Evolutionary conservation across 2,113 vertebrate species (phyloP), one percentile per base, ranked within the genome.

Genomic region (Esox niger): DNA sequence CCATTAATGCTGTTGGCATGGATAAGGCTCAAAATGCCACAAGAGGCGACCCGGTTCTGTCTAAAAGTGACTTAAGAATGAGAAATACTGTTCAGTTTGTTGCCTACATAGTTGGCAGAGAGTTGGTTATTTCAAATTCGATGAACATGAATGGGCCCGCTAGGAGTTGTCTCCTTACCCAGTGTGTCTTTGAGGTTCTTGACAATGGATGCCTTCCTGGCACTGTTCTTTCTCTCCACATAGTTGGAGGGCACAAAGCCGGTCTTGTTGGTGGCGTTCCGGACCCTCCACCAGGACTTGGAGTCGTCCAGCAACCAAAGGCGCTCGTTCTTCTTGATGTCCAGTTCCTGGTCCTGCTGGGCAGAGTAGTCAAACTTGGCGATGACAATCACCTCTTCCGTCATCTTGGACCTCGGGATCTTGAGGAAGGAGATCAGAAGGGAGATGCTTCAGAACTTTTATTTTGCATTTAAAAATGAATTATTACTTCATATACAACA

Each of bases 361-460:
- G 95, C 95, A 87, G 92, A 93, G 85, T 96, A 96, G 86, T 96
- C 95, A 81, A 95, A 96, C 86, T 96, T 96, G 88, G 95, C 94
- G 64, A 95, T 92, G 76, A 96, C 94, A 69, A 95, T 93, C 84
- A 94, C 93, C 90, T 96, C 95, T 88, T 96, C 94, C 79, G 94
- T 93, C 95, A 96, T 96, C 89, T 93, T 95, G 88, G 77, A 88
- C 80, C 77, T 75, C 56, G 73, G 69, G 72, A 73, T 74, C 88
- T 93, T 95, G 75, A 66, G 68, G 70, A 21, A 56, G 43, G 46
- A 27, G 77, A 8, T 80, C 0, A 71, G 54, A 10, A 69, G n/a
- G 15, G 2, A 38, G 9, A 26, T 6, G 5, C 4, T 46, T 52
- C 17, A 55, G 46, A 10, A n/a, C 23, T 35, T 7, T 35, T 11